phyloP scores from a whole-genome alignment of 1,140 invertebrate species.

The Charaxes varanes region DNA sequence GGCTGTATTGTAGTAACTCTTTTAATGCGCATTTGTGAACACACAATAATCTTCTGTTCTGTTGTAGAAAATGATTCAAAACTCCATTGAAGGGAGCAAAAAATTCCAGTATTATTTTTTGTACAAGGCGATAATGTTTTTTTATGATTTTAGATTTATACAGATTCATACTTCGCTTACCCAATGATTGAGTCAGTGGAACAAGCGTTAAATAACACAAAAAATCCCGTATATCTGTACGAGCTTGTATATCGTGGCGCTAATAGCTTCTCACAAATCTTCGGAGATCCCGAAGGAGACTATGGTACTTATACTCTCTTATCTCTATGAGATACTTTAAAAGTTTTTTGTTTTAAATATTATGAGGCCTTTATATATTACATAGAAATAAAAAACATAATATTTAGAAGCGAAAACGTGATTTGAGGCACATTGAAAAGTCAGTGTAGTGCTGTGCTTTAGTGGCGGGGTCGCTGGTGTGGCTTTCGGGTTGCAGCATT shows the following conservation, averaged over 20 bases:
- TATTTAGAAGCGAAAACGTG: too few relatives aligned
- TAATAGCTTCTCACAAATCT: conserved; percentile 81
- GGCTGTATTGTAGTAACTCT: too few relatives aligned
- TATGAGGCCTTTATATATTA: too few relatives aligned
- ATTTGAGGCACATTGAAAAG: too few relatives aligned
- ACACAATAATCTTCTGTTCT: not conserved
- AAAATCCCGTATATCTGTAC: conserved; percentile 78
- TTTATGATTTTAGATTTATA: conserved; percentile 81
- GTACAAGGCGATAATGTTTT: not conserved
- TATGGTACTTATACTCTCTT: conserved; percentile 66
- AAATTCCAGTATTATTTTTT: too few relatives aligned
- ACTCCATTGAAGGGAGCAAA: too few relatives aligned
- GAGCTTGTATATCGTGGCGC: conserved; percentile 78
- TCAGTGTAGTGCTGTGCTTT: too few relatives aligned
- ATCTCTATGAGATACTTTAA: not conserved
- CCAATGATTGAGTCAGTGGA: conserved; percentile 76
- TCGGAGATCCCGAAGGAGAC: conserved; percentile 76
- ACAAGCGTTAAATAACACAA: conserved; percentile 61
- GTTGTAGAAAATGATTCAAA: too few relatives aligned
- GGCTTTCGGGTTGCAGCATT: too few relatives aligned
- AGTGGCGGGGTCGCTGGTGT: too few relatives aligned
- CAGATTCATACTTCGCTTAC: conserved; percentile 80
- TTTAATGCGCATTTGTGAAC: conserved; percentile 11
- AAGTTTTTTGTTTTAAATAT: too few relatives aligned
- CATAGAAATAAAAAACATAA: too few relatives aligned